Evolutionary conservation across 2,888 invertebrate genomes (phyloP), one percentile per base, ranked within the genome.

Genomic region (Papilio gigon): DNA sequence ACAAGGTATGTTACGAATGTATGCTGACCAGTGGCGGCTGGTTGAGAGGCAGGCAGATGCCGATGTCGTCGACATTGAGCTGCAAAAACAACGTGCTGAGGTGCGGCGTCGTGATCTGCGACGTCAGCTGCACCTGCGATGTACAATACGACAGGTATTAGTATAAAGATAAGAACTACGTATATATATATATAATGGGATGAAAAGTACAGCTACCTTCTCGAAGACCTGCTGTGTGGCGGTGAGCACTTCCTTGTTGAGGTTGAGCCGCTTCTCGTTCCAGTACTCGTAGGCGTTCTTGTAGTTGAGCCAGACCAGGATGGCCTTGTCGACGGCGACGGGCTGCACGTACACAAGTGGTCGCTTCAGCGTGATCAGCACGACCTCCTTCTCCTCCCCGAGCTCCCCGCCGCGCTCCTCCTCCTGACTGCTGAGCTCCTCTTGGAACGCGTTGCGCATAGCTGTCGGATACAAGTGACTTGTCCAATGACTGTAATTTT

Each of bases 221-320:
- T 90, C 90, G 58, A 92, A 88, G 3, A 94, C 94, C 81, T 95
- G 95, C 77, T 95, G 95, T 0, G 95, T 95, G 9, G 96, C 95
- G 1, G 95, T 94, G 0, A 96, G 89, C 44, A 97, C 96, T 83
- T 98, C 98, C 78, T 96, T 97, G 82, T 97, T 98, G 50, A 98
- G 92, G 77, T 96, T 97, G 5, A 97, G 95, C 4, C 99, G 92
- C 87, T 99, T 99, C 85, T 98, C 98, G 76, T 97, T 98, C 99
- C 99, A 99, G 88, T 99, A 99, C 84, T 99, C 99, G 83, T 99
- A 99, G 0, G 99, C 99, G 87, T 99, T 99, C 90, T 99, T 99
- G 84, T 99, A 99, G 92, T 99, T 99, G 73, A 99, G 93, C 99
- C 99, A 99, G 59, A 99, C 98, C 22, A 99, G 93, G 75, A 99